Evolutionary conservation across 2,888 invertebrate genomes (phyloP), one percentile per base, ranked within the genome.

Genomic region (Pinctada fucata): DNA sequence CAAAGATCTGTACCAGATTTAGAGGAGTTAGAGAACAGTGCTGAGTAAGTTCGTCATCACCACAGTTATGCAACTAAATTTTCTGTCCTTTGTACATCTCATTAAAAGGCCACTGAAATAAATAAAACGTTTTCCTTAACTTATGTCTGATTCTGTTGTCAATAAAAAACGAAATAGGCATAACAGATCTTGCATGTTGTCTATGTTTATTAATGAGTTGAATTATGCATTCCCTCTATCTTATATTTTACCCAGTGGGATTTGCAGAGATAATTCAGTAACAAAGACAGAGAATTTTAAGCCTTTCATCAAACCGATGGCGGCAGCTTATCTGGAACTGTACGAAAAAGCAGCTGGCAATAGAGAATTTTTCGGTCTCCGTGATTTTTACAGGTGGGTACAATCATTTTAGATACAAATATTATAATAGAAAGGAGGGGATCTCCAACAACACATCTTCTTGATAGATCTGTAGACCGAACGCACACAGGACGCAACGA

Each of bases 371-470:
- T 91, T 88, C 85, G 91, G 91, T n/a, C 84, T 91, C 4, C 81
- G 91, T 78, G 91, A 91, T 76, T 91, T 90, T 77, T 91, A 90
- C 85, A 90, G 89, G 84, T 86, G n/a, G n/a, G n/a, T n/a, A 1
- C n/a, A n/a, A n/a, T n/a, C n/a, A n/a, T n/a, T n/a, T n/a, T n/a
- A n/a, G n/a, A n/a, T n/a, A n/a, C n/a, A n/a, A n/a, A n/a, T n/a
- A n/a, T n/a, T n/a, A n/a, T n/a, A n/a, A n/a, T n/a, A n/a, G n/a
- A n/a, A n/a, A n/a, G n/a, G n/a, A n/a, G n/a, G n/a, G n/a, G n/a
- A n/a, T n/a, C n/a, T n/a, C n/a, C n/a, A n/a, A n/a, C n/a, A n/a
- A n/a, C n/a, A n/a, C n/a, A n/a, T n/a, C n/a, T n/a, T n/a, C n/a
- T n/a, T n/a, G n/a, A n/a, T n/a, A n/a, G n/a, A n/a, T n/a, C n/a